Evolutionary conservation across 2,888 invertebrate species (phyloP).

Genomic region (Alviniconcha strummeri): DNA sequence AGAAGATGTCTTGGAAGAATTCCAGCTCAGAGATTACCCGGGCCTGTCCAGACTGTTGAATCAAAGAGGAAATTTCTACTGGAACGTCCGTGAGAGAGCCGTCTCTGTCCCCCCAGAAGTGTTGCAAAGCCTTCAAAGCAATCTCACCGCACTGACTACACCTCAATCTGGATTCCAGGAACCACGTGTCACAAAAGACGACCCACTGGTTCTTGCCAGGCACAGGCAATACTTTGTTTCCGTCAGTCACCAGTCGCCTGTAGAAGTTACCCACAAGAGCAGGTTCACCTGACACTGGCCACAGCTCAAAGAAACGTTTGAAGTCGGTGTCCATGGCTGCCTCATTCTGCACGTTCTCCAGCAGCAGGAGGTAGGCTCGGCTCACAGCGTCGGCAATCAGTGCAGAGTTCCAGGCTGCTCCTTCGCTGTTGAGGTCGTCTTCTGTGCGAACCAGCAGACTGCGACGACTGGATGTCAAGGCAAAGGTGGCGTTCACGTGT

Average conservation of each 20-base stretch:
- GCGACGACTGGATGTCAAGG: slow-evolving; percentile 61
- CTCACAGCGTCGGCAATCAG: slow-evolving; percentile 49
- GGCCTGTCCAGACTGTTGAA: slow-evolving; percentile 16
- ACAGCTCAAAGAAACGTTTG: slow-evolving; percentile 29
- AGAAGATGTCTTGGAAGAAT: slow-evolving; percentile 49
- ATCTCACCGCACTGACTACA: slow-evolving; percentile 13
- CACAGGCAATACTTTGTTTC: slow-evolving; percentile 1
- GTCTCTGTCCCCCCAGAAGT: slow-evolving; percentile 19
- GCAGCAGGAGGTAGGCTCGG: slow-evolving; percentile 47
- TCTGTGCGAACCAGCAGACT: slow-evolving; percentile 50
- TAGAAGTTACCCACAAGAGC: slow-evolving; percentile 22
- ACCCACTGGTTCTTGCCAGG: not conserved
- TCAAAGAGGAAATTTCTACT: slow-evolving; percentile 30
- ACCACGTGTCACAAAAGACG: slow-evolving; percentile 40
- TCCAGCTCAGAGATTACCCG: slow-evolving; percentile 2
- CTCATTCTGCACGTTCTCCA: slow-evolving; percentile 42
- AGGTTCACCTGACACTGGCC: not conserved
- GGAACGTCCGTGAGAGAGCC: slow-evolving; percentile 34
- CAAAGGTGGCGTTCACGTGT: slow-evolving; percentile 67
- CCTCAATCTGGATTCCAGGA: slow-evolving; percentile 45
- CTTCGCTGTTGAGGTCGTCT: slow-evolving; percentile 54
- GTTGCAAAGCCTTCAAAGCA: slow-evolving; percentile 33
- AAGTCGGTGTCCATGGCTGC: not conserved
- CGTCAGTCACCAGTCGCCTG: not conserved
- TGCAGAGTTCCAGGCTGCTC: slow-evolving; percentile 53